Conservation (phyloP, 2,797 vertebrate genomes). For the Alfaro cultratus region DNA sequence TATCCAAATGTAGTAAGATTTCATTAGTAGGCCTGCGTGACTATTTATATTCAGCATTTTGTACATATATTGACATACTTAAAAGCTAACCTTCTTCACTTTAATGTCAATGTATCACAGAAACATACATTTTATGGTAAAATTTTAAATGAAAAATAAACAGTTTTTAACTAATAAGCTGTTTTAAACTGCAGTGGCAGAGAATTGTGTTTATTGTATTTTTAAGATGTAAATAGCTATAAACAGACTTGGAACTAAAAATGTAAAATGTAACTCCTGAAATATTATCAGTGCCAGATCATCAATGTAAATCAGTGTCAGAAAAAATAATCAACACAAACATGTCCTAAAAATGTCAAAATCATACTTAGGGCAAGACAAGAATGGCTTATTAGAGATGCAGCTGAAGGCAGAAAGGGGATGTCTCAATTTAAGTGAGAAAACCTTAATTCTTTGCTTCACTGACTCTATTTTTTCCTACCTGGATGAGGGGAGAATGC, state of each 20-base stretch:
- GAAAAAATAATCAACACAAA: neutral
- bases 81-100: neutral
- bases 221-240: neutral
- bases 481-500: conserved; percentile 90
- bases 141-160: neutral
- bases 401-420: neutral
- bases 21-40: neutral
- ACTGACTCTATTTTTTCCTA: conserved; percentile 46
- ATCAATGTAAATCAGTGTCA: neutral
- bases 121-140: neutral
- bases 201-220: neutral
- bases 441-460: neutral
- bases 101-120: neutral
- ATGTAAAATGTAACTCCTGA: neutral
- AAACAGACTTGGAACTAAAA: neutral
- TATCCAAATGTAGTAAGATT: neutral
- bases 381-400: neutral
- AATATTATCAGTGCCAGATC: neutral
- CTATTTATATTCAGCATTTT: neutral
- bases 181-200: neutral
- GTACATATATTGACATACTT: neutral
- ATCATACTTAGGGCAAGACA: neutral
- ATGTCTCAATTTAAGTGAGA: neutral
- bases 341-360: neutral
- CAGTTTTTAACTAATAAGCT: neutral